Base-by-base conservation (phyloP, 1,140 invertebrate species). In the Globodera rostochiensis region DNA sequence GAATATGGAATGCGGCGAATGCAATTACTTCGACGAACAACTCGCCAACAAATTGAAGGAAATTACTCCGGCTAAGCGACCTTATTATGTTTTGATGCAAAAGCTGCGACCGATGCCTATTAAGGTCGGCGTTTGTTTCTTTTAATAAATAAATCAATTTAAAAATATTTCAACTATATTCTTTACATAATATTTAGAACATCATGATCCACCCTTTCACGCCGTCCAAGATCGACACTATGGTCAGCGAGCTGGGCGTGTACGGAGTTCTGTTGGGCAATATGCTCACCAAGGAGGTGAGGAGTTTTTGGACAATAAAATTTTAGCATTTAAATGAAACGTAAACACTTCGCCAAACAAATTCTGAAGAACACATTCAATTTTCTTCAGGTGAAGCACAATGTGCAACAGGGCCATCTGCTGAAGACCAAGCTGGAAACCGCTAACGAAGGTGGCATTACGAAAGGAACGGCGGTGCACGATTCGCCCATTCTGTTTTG, bases 251-350 rank as follows among this genome's bases (percentile, higher is more conserved):
- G 57, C 19, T 64, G 57, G 57, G 13, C 57, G 57, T 64, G 57
- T 64, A 64, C 57, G 57, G 57, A 64, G 57, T 64, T 13, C 57
- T 64, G 13, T 4, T 64, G 6, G 57, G 57, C 57, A 64, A 64
- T 15, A 64, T 64, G 57, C 5, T 6, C 15, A 64, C 57, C 13
- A 5, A 19, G 19, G 13, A 13, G 57, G 57, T 64, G 57, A 19
- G 57, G 7, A 53, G 93, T 93, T 36, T 36, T 36, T 36, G 36
- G 36, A 36, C 36, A 36, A 36, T 36, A 36, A 36, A 36, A 36
- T 36, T 36, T 36, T 36, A 36, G 36, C 36, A 36, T 36, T 36
- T 36, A 36, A 36, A 36, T 36, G 36, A 36, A 36, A 36, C 36
- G 36, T 36, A 36, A 36, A 36, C 36, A 3, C 1, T 36, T 36